Base-by-base conservation (phyloP, 1,140 invertebrate genomes). In the Nasonia vitripennis region DNA sequence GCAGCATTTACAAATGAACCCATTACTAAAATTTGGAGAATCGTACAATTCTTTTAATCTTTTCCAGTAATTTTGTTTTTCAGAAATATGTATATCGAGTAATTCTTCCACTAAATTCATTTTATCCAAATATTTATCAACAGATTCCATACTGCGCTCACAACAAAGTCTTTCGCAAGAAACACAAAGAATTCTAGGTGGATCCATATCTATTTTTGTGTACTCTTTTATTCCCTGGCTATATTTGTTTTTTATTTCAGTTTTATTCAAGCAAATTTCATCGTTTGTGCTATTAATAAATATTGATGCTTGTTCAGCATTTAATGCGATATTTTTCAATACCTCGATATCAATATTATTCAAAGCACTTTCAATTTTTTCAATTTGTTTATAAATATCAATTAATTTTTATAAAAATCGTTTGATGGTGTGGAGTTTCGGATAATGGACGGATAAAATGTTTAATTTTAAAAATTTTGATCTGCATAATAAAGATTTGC, bases 111-210 rank as follows among this genome's bases (percentile, higher is more conserved):
- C 85, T 37, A 41, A 48, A 62, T 86, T 77, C 1, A 23, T 87
- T 78, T 14, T 79, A 17, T 67, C 62, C 4, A 3, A 20, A 7
- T 87, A 67, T 41, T 86, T 81, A 27, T 71, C 70, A 68, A 86
- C 11, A 67, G 85, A 71, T n/a, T 73, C 14, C 75, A 88, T 41
- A 62, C 87, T 37, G 81, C 85, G 83, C 87, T 31, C n/a, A 81
- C 78, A 85, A 80, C 81, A 89, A 14, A 90, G 84, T 87, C 87
- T 87, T 71, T 89, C 70, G 84, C 89, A 88, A 37, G 87, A 88
- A 27, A 89, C 34, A 45, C 89, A 90, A 55, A 67, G n/a, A 81
- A 83, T 77, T 14, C 34, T 78, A 11, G 86, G 78, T 51, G 78
- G 82, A 67, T 87, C 84, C 70, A 12, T 41, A 41, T 75, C 73